Conservation (phyloP, 2,888 invertebrate species). For the Nemurella pictetii region DNA sequence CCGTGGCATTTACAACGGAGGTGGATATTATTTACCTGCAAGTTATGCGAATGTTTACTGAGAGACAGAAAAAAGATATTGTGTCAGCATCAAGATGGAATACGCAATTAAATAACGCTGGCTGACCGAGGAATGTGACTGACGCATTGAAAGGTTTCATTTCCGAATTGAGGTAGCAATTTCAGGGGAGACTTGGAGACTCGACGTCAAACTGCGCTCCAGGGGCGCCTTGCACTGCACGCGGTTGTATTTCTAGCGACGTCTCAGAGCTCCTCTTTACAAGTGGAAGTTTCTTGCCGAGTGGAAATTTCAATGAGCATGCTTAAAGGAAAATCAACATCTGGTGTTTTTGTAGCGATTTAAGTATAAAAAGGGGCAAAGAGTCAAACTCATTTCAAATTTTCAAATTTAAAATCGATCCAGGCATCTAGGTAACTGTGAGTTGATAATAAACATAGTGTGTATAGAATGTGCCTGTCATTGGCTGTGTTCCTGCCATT, state of each 20-base stretch:
- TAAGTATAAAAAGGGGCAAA: neutral
- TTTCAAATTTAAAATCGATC: neutral
- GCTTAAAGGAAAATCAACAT: neutral
- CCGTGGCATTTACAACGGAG: constrained; percentile 3
- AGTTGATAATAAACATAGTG: neutral
- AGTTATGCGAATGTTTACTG: neutral
- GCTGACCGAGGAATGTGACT: neutral
- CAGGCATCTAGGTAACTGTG: too few species aligned
- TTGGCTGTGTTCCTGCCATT: neutral
- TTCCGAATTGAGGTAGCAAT: neutral
- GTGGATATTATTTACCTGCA: neutral
- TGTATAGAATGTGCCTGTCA: neutral
- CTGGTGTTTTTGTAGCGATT: neutral
- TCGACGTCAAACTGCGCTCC: neutral
- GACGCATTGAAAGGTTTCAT: neutral
- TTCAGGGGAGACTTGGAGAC: neutral
- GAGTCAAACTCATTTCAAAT: neutral
- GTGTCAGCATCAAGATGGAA: neutral
- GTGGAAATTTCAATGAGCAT: neutral
- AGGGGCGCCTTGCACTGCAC: neutral
- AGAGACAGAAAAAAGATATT: neutral
- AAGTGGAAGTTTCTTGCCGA: neutral
- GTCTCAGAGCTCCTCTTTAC: neutral
- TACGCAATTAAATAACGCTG: neutral
- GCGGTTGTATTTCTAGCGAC: neutral